Evolutionary conservation across 2,797 vertebrate species (phyloP), one percentile per base, ranked within the genome.

Genomic region (Paratrypauchen microcephalus): DNA sequence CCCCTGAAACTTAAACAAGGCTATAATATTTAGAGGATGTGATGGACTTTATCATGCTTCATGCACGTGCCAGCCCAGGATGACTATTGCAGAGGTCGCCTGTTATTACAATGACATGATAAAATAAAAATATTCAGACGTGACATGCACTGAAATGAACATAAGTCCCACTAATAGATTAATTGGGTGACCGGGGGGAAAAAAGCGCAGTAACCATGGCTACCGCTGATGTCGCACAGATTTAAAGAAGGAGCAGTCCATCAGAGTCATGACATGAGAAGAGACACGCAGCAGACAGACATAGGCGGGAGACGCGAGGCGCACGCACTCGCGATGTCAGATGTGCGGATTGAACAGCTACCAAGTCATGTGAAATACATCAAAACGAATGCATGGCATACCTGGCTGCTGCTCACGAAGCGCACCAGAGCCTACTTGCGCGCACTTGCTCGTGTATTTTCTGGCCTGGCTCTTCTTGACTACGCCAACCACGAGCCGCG

Each of bases 141-240:
- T 64, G 21, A 13, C 59, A 59, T 47, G 41, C 55, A 67, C 3
- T 19, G 24, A 48, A 45, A 63, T 18, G 36, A 24, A 26, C 41
- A 45, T 15, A 41, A 47, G 13, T 45, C 21, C 21, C 39, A 45
- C 61, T 63, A 63, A 28, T 65, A 65, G 45, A 65, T n/a, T 19
- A 65, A 65, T 65, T 9, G 23, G 16, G 21, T 30, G 36, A 69
- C 24, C 52, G 39, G 45, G 39, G 45, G 24, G 4, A 67, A 68
- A 71, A 41, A 55, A 66, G 45, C 45, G 23, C 3, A 3, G 77
- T 83, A 77, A 83, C 75, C 81, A 80, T 80, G 77, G 70, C 61
- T 64, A 82, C 79, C 55, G 58, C 6, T 52, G 63, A 75, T 81
- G 68, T 58, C 55, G 69, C 52, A 12, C 2, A 52, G 50, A 76